Evolutionary conservation across 2,888 invertebrate species (phyloP), one percentile per base, ranked within the genome.

Genomic region (Andricus curvator): DNA sequence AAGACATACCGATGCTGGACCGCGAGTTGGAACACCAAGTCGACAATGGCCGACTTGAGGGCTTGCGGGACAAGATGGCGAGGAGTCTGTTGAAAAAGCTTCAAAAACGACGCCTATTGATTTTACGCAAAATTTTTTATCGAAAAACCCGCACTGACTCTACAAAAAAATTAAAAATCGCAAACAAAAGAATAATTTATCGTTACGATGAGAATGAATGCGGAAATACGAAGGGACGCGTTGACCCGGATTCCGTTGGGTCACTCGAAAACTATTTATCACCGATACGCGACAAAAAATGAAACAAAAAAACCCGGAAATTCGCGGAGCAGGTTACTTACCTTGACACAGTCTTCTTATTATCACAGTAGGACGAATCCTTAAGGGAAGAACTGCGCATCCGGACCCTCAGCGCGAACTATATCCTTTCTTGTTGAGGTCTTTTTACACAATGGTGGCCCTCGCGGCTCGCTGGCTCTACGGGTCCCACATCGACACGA

Each of bases 281-380:
- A 41, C n/a, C 33, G 64, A 66, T 48, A 78, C 44, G 6, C 25
- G 20, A 11, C 9, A 65, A 65, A 78, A 67, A 67, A 4, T 25
- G 15, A 0, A 9, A 6, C 4, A 48, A 64, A 78, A 66, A 9
- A n/a, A 15, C 11, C 8, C 22, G 37, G 17, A 56, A 56, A 33
- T 4, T 41, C 6, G 5, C 15, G 6, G 1, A 15, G 2, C 11
- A 68, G 67, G 25, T 60, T 85, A 90, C 92, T 91, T 88, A 92
- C 92, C 91, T 92, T 92, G 91, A 92, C 92, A 92, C 92, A 92
- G 89, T 90, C 90, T 91, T 86, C 90, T 83, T 81, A 90, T 89
- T 92, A 92, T 92, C 92, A 92, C 92, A 92, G 88, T 89, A 91
- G 90, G 91, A 90, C 88, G 90, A 90, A 89, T 89, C 87, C 88